phyloP scores from a whole-genome alignment of 2,113 vertebrate genomes.

The Onychorhynchus coronatus region DNA sequence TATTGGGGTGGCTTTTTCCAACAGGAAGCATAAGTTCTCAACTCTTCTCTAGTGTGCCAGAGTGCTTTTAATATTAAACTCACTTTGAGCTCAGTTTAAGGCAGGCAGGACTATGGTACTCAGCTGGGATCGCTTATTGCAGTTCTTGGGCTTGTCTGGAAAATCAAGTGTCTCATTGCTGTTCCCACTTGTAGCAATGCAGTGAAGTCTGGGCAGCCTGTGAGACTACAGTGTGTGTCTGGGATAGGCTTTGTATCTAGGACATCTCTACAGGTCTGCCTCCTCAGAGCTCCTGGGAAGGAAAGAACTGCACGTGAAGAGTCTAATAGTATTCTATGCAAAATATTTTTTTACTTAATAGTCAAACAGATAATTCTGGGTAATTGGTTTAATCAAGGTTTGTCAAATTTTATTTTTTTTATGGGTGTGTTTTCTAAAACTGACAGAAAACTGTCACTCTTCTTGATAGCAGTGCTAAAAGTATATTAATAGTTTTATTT shows the following conservation, averaged over 20 bases:
- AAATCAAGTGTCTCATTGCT: neutral
- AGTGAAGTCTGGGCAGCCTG: neutral
- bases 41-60: neutral
- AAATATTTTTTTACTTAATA: neutral
- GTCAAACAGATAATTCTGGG: neutral
- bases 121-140: neutral
- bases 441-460: neutral
- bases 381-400: neutral
- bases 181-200: neutral
- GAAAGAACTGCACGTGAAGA: neutral
- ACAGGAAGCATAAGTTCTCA: neutral
- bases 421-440: neutral
- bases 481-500: neutral
- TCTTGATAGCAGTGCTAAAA: neutral
- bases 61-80: neutral
- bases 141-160: neutral
- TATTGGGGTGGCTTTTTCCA: neutral
- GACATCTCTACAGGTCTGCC: neutral
- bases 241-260: neutral
- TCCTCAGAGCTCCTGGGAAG: neutral
- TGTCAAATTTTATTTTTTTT: neutral
- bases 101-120: neutral
- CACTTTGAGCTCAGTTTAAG: neutral
- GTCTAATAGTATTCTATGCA: neutral
- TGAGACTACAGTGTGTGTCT: neutral